Percentiles rank a stretch among this genome's conserved stretches.
Conservation (phyloP, 2,113 vertebrate species). For the Meriones unguiculatus region DNA sequence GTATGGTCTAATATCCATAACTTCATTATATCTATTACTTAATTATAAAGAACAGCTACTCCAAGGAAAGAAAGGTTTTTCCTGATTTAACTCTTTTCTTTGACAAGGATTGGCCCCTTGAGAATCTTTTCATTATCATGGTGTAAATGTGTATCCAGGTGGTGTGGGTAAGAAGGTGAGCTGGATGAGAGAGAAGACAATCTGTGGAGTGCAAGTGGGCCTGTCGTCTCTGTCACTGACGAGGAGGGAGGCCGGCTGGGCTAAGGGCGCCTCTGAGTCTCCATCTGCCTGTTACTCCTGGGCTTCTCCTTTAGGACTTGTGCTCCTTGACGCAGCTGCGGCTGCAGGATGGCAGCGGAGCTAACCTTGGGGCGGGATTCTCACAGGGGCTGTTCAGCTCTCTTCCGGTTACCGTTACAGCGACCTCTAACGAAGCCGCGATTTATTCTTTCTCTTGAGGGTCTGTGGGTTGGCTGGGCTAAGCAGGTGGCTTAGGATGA, state of each 20-base stretch:
- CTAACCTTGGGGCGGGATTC: background rate
- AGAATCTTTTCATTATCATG: background rate
- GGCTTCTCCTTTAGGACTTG: background rate
- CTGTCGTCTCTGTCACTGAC: background rate
- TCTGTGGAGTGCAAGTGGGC: background rate
- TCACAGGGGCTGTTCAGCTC: background rate
- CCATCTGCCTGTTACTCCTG: background rate
- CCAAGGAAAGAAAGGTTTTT: background rate
- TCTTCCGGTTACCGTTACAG: background rate
- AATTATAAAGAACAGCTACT: background rate
- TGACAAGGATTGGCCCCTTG: background rate
- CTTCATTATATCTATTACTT: background rate
- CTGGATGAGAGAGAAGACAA: background rate
- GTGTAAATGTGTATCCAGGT: background rate
- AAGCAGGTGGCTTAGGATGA: background rate
- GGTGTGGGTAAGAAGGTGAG: background rate
- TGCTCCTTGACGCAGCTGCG: background rate
- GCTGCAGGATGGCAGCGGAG: background rate
- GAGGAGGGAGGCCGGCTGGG: background rate
- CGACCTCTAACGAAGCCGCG: background rate
- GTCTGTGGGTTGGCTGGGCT: background rate
- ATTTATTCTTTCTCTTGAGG: background rate
- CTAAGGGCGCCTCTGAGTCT: background rate
- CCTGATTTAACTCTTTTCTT: background rate
- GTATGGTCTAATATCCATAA: background rate